phyloP scores from a whole-genome alignment of 2,797 vertebrate genomes.

The Sebastiscus albofasciatus region DNA sequence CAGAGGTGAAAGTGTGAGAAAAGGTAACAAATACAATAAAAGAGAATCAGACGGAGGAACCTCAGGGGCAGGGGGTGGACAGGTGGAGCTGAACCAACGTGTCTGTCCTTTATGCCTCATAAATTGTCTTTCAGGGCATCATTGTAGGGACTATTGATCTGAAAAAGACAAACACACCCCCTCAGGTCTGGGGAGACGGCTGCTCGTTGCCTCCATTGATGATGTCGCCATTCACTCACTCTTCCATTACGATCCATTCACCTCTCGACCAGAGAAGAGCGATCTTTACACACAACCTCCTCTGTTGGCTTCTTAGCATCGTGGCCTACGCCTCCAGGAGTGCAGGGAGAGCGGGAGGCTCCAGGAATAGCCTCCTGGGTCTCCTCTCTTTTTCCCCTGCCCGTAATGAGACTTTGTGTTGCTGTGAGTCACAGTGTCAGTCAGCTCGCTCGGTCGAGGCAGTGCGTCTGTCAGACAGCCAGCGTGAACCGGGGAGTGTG shows the following conservation, averaged over 20 bases:
- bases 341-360: background rate
- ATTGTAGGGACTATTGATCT: constrained; percentile 76
- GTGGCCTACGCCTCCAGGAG: background rate
- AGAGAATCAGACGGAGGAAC: constrained; percentile 21
- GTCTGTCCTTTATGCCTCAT: constrained; percentile 78
- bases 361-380: constrained; percentile 17
- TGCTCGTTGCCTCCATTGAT: constrained; percentile 42
- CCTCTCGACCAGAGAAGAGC: background rate
- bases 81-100: constrained; percentile 40
- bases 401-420: constrained; percentile 73
- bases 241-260: constrained; percentile 40
- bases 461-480: constrained; percentile 62
- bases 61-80: constrained; percentile 12
- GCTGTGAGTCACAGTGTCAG: constrained; percentile 65
- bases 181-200: constrained; percentile 35
- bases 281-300: constrained; percentile 11
- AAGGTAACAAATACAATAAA: constrained; percentile 22
- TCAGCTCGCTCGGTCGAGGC: constrained; percentile 45
- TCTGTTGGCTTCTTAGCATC: constrained; percentile 35
- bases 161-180: constrained; percentile 77
- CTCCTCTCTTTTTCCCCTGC: constrained; percentile 29
- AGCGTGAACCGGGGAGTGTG: constrained; percentile 66
- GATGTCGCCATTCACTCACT: constrained; percentile 33
- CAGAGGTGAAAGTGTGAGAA: constrained; percentile 11
- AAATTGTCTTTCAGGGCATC: constrained; percentile 74